Evolutionary conservation across 2,888 invertebrate species (phyloP).

Genomic region (Psylliodes chrysocephalus): DNA sequence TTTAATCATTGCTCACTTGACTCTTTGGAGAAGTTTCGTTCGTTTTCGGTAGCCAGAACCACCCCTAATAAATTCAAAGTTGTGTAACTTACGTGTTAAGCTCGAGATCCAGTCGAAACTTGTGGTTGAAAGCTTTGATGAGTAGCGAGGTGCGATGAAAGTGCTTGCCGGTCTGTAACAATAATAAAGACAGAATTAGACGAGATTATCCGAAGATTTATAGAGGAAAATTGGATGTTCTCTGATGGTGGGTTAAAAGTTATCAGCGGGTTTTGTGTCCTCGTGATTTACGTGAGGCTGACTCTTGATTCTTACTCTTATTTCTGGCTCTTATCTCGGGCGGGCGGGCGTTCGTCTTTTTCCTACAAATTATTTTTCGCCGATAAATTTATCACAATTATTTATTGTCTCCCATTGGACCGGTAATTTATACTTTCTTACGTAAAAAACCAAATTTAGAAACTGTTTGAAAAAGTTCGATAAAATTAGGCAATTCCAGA

Average conservation of each 20-base stretch:
- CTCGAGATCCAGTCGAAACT: slow-evolving; percentile 94
- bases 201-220: slow-evolving; percentile 31
- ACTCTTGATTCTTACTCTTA: slow-evolving; percentile 17
- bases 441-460: too few species aligned
- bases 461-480: too few species aligned
- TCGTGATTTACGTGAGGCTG: slow-evolving; percentile 25
- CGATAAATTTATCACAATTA: slow-evolving; percentile 26
- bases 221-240: slow-evolving; percentile 28
- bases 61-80: slow-evolving; percentile 39
- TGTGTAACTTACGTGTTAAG: slow-evolving; percentile 89
- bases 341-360: slow-evolving; percentile 12
- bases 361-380: slow-evolving; percentile 27
- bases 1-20: slow-evolving; percentile 30
- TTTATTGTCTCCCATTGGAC: slow-evolving; percentile 14
- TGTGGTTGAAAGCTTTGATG: slow-evolving; percentile 97
- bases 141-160: slow-evolving; percentile 94
- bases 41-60: slow-evolving; percentile 22
- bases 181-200: slow-evolving; percentile 35
- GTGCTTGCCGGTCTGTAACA: slow-evolving; percentile 90
- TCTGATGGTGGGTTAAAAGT: slow-evolving; percentile 26
- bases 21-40: slow-evolving; percentile 16
- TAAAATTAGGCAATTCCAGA: too few species aligned
- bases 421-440: background rate
- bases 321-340: slow-evolving; percentile 1
- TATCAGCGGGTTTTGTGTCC: slow-evolving; percentile 30